phyloP scores from a whole-genome alignment of 2,113 vertebrate species.

The Pyrgilauda ruficollis region DNA sequence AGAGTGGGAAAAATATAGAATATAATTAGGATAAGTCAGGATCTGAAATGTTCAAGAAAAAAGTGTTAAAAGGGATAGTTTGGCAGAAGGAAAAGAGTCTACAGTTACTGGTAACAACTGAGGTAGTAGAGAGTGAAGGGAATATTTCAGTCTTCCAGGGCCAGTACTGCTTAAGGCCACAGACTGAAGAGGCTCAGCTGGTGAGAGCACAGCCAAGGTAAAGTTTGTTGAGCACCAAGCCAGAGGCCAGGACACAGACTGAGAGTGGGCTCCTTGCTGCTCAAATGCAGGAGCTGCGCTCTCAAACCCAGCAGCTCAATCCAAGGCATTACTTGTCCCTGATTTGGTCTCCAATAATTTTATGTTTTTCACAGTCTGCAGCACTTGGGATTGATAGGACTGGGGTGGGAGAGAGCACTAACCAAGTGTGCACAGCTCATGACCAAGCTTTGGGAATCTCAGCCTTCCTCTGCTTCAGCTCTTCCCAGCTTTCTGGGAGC shows the following conservation, averaged over 20 bases:
- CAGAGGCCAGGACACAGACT: background rate
- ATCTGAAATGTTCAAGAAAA: background rate
- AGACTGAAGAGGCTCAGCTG: background rate
- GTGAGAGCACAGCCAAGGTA: background rate
- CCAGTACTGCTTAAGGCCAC: background rate
- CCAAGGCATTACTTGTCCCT: fast-evolving
- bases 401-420: background rate
- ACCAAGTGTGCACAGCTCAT: background rate
- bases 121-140: background rate
- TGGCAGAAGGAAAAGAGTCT: background rate
- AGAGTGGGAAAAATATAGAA: background rate
- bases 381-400: background rate
- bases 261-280: background rate
- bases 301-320: background rate
- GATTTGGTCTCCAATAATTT: background rate
- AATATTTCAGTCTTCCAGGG: background rate
- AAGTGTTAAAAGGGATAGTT: background rate
- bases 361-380: background rate
- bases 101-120: background rate
- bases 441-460: background rate
- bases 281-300: background rate
- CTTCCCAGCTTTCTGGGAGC: background rate
- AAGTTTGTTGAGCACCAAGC: background rate
- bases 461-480: background rate
- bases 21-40: background rate